Evolutionary conservation across 2,797 vertebrate species (phyloP).

Genomic region (Labroides dimidiatus): DNA sequence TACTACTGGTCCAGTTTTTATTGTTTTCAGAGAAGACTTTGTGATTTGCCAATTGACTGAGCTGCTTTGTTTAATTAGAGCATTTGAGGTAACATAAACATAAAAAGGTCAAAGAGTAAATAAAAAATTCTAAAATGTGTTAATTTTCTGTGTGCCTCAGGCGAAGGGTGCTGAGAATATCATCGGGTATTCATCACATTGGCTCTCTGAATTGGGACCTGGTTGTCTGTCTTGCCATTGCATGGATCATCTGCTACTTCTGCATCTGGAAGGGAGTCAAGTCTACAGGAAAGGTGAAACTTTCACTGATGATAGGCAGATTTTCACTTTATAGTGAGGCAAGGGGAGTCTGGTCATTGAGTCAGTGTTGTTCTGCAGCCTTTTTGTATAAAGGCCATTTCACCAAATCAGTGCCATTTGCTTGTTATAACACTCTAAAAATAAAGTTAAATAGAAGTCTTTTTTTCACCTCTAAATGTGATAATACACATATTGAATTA

Average conservation of each 20-base stretch:
- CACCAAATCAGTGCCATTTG: no score
- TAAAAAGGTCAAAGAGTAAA: neutral
- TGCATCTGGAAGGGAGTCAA: constrained; percentile 99
- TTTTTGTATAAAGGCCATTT: neutral
- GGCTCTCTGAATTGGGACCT: constrained; percentile 94
- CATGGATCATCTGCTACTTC: constrained; percentile 97
- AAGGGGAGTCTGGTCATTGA: neutral
- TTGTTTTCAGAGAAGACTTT: no score
- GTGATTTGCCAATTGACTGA: neutral
- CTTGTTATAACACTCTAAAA: no score
- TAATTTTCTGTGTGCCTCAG: constrained; percentile 67
- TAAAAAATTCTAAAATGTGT: neutral
- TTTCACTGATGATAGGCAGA: neutral
- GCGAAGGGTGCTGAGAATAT: constrained; percentile 92
- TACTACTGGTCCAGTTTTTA: neutral
- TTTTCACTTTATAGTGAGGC: neutral
- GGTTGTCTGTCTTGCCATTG: constrained; percentile 89
- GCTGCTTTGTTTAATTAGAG: neutral
- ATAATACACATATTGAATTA: no score
- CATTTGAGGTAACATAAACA: neutral
- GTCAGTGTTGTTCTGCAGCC: neutral
- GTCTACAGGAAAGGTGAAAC: constrained; percentile 93
- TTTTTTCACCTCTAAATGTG: no score
- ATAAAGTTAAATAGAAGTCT: no score
- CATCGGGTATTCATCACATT: constrained; percentile 91